These are phyloP conservation scores for Drosophila flavopinicola DNA, from an alignment of 2,888 invertebrate species.

Conservation along the genomic window DNA sequence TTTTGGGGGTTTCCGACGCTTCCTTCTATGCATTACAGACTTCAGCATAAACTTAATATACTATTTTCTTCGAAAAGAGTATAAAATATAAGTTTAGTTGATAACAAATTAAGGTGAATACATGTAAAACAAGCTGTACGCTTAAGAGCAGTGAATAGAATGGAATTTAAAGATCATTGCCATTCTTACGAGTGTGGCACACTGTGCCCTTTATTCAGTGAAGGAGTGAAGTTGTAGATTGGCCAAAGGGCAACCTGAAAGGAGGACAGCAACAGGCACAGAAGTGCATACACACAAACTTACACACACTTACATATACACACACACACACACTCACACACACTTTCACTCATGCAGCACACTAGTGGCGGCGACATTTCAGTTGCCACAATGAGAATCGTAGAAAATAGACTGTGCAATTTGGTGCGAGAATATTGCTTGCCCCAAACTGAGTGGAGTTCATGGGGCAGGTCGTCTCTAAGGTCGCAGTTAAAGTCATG, in stretches of 20 bases:
- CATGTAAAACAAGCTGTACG: too few relatives aligned
- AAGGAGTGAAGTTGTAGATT: constrained; percentile 11
- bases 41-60: too few relatives aligned
- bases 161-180: too few relatives aligned
- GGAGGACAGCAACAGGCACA: constrained; percentile 47
- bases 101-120: too few relatives aligned
- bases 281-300: constrained; percentile 46
- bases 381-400: constrained; percentile 36
- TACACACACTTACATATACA: not conserved
- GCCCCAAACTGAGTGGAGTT: constrained; percentile 18
- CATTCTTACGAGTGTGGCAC: not conserved
- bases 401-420: constrained; percentile 40
- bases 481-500: constrained; percentile 21
- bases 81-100: too few relatives aligned
- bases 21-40: too few relatives aligned
- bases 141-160: too few relatives aligned
- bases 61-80: too few relatives aligned
- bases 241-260: constrained; percentile 13
- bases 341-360: constrained; percentile 4
- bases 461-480: constrained; percentile 19
- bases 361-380: constrained; percentile 16
- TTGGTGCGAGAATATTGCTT: constrained; percentile 38
- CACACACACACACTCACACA: constrained; percentile 4
- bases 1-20: too few relatives aligned
- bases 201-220: constrained; percentile 30